Evolutionary conservation across 2,888 invertebrate genomes (phyloP), one percentile per base, ranked within the genome.

Genomic region (Parelbella ahira): DNA sequence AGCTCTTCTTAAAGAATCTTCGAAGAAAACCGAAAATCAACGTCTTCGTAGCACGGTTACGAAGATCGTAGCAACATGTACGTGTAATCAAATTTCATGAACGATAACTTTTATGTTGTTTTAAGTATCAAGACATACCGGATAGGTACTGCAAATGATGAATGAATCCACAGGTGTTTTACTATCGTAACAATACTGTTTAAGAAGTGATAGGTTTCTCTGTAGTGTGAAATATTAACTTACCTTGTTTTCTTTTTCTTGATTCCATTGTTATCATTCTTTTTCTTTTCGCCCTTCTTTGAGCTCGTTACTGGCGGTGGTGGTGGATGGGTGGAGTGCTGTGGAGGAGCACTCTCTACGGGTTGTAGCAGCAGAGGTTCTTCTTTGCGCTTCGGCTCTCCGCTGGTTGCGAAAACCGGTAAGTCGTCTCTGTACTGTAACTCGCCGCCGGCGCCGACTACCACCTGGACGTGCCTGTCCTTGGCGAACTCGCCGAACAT

Each of bases 231-330:
- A n/a, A n/a, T n/a, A n/a, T n/a, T n/a, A 11, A 10, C 68, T 55
- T 73, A 96, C 96, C 96, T 94, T 38, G 96, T 96, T 86, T 96
- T 96, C 81, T 96, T 96, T 84, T 96, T 96, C 75, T 96, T 96
- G 20, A 95, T 94, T 30, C 94, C 94, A 69, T 94, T 95, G 60
- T 93, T 94, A 69, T 94, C 94, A 58, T 90, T 90, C 74, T 95
- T 95, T 78, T 96, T 94, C 74, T 93, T 93, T 39, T 91, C 93
- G 63, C 93, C 94, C 57, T 93, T 92, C 63, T 91, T 93, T 49
- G 90, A 91, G 3, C 89, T 80, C 4, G 90, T 27, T 49, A 79
- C 50, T 27, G 86, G 52, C 44, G 89, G 58, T 54, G 84, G 87
- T 56, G 64, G 75, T 10, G 71, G 88, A 18, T 64, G 70, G 1